These are phyloP conservation scores for Tachystola acroxantha DNA, from an alignment of 2,888 invertebrate genomes.

Conservation along the genomic window DNA sequence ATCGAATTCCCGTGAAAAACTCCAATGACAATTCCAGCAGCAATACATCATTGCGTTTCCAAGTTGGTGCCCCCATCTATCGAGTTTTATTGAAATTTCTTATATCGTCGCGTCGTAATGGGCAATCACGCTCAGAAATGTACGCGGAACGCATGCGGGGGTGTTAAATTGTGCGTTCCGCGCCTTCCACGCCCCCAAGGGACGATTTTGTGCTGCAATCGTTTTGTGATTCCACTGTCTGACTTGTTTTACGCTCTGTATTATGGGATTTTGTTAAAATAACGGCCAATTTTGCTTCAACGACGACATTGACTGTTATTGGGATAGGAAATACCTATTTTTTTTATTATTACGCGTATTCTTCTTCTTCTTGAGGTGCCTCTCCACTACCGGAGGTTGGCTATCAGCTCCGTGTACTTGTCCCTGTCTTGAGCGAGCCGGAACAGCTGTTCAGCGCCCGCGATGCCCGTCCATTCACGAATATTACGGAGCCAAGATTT, in stretches of 20 bases:
- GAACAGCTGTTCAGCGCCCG: too few relatives aligned
- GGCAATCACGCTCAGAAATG: slow-evolving; percentile 58
- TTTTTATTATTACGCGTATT: too few relatives aligned
- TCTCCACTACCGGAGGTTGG: too few relatives aligned
- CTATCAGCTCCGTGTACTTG: too few relatives aligned
- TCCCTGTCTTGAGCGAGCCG: too few relatives aligned
- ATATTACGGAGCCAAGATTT: too few relatives aligned
- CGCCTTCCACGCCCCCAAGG: slow-evolving; percentile 29
- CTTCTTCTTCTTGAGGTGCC: too few relatives aligned
- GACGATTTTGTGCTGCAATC: slow-evolving; percentile 41
- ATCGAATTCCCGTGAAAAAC: too few relatives aligned
- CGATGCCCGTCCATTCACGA: too few relatives aligned
- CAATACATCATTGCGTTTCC: slow-evolving; percentile 4
- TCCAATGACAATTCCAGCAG: neutral
- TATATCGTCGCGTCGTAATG: slow-evolving; percentile 56
- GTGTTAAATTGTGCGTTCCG: slow-evolving; percentile 54
- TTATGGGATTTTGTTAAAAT: slow-evolving; percentile 2
- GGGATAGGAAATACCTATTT: too few relatives aligned
- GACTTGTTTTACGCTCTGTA: slow-evolving; percentile 8
- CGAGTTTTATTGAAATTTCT: slow-evolving; percentile 67
- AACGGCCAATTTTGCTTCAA: slow-evolving; percentile 1
- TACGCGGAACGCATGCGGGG: slow-evolving; percentile 33
- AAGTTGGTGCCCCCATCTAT: slow-evolving; percentile 28
- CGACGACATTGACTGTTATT: too few relatives aligned
- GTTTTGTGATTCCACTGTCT: slow-evolving; percentile 30